Percentiles rank a stretch among this genome's conserved stretches.
Conservation (phyloP, 2,797 vertebrate genomes). For the Sus cebifrons region DNA sequence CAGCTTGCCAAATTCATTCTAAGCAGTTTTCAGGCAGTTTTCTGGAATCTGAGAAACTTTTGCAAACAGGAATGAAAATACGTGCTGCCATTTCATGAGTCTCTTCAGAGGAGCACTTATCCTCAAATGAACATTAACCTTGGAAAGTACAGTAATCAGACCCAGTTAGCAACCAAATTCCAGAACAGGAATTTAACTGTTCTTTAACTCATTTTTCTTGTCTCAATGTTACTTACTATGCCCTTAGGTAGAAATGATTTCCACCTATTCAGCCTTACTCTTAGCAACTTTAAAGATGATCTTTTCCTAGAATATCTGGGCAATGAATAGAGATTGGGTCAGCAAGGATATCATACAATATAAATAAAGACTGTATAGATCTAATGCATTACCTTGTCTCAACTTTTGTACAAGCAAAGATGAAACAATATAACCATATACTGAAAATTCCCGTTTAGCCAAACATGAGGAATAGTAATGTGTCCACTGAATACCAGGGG, state of each 20-base stretch:
- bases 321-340: conserved; percentile 50
- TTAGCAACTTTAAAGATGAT: conserved; percentile 65
- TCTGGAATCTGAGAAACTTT: not conserved
- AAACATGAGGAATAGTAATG: conserved; percentile 31
- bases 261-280: conserved; percentile 25
- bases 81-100: not conserved
- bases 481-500: not conserved
- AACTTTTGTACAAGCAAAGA: conserved; percentile 42
- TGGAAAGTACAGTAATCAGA: not conserved
- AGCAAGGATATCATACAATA: conserved; percentile 46
- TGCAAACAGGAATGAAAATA: conserved; percentile 21
- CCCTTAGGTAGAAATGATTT: conserved; percentile 52
- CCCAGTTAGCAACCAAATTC: conserved; percentile 24
- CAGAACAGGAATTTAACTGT: not conserved
- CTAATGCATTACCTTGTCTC: conserved; percentile 53
- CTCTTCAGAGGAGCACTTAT: not conserved
- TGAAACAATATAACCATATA: conserved; percentile 6
- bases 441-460: conserved; percentile 44
- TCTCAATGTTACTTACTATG: not conserved
- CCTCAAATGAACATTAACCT: not conserved
- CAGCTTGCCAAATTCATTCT: conserved; percentile 34
- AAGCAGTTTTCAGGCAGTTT: conserved; percentile 32
- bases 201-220: conserved; percentile 37
- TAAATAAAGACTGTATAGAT: conserved; percentile 28
- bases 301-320: not conserved